A percentile compares a stretch with the other conserved stretches of the same genome.
Evolutionary conservation across 2,888 invertebrate genomes (phyloP).

Genomic region (Sclerodermus sp.): DNA sequence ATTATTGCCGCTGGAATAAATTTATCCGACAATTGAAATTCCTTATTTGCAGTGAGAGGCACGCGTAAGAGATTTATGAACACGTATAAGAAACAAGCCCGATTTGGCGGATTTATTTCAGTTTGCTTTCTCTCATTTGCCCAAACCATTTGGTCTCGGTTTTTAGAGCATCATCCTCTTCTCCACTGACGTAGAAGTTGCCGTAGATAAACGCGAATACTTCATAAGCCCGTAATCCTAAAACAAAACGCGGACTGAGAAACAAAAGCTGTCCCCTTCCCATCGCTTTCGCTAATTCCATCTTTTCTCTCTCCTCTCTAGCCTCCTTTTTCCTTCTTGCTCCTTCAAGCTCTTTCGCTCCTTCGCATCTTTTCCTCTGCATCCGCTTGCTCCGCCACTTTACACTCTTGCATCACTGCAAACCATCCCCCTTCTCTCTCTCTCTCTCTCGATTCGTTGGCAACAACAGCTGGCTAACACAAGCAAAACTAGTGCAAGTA

Average conservation of each 20-base stretch:
- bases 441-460: slow-evolving; percentile 18
- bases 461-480: slow-evolving; percentile 10
- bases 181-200: slow-evolving; percentile 14
- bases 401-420: background rate
- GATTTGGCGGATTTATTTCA: background rate
- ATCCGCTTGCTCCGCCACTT: slow-evolving; percentile 2
- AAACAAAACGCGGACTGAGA: slow-evolving; percentile 35
- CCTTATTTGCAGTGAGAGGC: background rate
- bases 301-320: background rate
- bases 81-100: background rate
- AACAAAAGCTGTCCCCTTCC: slow-evolving; percentile 23
- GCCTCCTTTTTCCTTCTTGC: slow-evolving; percentile 1
- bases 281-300: slow-evolving; percentile 1
- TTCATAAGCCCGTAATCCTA: slow-evolving; percentile 45
- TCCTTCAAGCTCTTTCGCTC: background rate
- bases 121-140: background rate
- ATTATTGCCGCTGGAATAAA: too few relatives aligned
- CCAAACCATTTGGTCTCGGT: too few relatives aligned
- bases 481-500: slow-evolving; percentile 9
- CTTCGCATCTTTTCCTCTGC: background rate
- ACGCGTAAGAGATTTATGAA: background rate
- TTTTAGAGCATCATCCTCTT: too few relatives aligned
- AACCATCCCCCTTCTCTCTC: too few relatives aligned
- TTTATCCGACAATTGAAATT: background rate
- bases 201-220: slow-evolving; percentile 41